Evolutionary conservation across 2,888 invertebrate genomes (phyloP), one percentile per base, ranked within the genome.

Genomic region (Sicus ferrugineus): DNA sequence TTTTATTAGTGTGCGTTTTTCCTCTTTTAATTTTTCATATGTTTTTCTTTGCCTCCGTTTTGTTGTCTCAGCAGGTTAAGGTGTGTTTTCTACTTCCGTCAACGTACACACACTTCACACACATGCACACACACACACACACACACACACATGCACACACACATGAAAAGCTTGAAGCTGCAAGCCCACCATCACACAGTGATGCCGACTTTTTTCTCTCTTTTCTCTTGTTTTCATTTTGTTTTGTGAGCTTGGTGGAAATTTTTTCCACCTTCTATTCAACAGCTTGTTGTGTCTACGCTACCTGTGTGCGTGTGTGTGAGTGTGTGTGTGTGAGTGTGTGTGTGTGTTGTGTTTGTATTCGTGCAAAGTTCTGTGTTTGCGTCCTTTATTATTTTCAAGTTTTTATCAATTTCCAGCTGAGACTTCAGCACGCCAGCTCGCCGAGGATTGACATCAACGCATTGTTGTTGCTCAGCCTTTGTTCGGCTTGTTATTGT

Each of bases 281-380:
- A 42, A 42, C 42, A 16, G 42, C 42, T n/a, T 16, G 16, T 42
- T 42, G 14, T 1, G 16, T 4, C 5, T 1, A n/a, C n/a, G 14
- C 1, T 52, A 23, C 21, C 4, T 1, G 52, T 2, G 26, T 46
- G 46, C 46, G 23, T 48, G n/a, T 23, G 52, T 19, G n/a, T 56
- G 42, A 14, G 26, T 21, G 3, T 26, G 42, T 58, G n/a, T 56
- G 46, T 23, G 30, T 30, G 30, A 28, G 19, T 58, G 58, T 59
- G 50, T 67, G 30, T 52, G 16, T 34, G 46, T n/a, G 23, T 62
- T 62, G 48, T 67, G 58, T 26, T 67, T 67, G 42, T 30, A 23
- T 56, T 67, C 30, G 9, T 34, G 31, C 16, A 31, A 21, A 19
- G 30, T 5, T 42, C 11, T 34, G 3, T 50, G 23, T 54, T 54